Evolutionary conservation across 2,113 vertebrate species (phyloP).

Genomic region (Dicaeum eximium): DNA sequence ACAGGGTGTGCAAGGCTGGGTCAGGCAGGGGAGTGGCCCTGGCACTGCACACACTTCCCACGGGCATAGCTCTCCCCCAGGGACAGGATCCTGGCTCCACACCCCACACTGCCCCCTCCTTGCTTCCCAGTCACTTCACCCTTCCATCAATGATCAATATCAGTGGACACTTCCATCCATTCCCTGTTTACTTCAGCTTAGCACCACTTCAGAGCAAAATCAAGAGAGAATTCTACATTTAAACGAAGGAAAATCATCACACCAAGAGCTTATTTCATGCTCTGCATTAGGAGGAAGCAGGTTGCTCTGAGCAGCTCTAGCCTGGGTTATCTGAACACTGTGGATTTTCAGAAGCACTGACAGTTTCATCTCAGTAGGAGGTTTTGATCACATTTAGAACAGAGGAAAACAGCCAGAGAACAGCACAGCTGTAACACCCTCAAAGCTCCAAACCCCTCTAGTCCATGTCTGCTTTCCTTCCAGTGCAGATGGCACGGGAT

Average conservation of each 20-base stretch:
- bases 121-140: neutral
- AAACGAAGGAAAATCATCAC: neutral
- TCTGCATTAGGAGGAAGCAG: neutral
- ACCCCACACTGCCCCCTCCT: accelerated
- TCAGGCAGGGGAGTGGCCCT: neutral
- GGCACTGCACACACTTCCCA: accelerated
- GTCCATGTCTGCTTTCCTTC: neutral
- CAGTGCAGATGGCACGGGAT: neutral
- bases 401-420: neutral
- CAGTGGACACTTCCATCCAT: neutral
- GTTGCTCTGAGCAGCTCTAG: neutral
- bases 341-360: neutral
- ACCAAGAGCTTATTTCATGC: neutral
- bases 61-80: neutral
- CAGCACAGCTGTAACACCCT: accelerated
- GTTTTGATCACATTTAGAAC: neutral
- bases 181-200: neutral
- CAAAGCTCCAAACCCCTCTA: neutral
- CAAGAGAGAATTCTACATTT: neutral
- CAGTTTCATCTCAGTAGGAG: neutral
- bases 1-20: neutral
- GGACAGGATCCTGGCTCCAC: neutral
- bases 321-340: neutral
- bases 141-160: neutral
- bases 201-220: neutral